A percentile compares a stretch with the other conserved stretches of the same genome.
phyloP scores from a whole-genome alignment of 64 coral and sea anemone genomes.

The Montipora cactus region DNA sequence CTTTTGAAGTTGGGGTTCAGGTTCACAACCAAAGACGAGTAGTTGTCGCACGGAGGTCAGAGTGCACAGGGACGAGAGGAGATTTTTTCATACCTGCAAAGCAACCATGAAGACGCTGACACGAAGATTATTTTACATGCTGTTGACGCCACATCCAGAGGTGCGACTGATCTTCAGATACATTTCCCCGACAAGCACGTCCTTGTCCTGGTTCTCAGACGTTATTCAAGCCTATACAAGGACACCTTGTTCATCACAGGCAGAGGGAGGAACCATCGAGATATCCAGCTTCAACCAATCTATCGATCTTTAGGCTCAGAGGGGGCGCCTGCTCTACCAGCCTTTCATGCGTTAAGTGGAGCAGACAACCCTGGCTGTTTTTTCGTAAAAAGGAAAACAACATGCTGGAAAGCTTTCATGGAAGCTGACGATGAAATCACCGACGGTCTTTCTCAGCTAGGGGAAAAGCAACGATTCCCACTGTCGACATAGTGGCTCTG shows the following conservation, averaged over 20 bases:
- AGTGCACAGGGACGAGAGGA: background rate
- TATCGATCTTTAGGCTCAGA: slow-evolving; percentile 7
- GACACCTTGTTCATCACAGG: slow-evolving; percentile 14
- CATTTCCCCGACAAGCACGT: slow-evolving; percentile 20
- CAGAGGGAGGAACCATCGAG: background rate
- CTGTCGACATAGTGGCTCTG: background rate
- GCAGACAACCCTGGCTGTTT: slow-evolving; percentile 1
- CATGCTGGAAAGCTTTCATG: slow-evolving; percentile 33
- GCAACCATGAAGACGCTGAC: slow-evolving; percentile 42
- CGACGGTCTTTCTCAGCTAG: background rate
- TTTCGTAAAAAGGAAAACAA: slow-evolving; percentile 2
- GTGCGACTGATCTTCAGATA: slow-evolving; percentile 22
- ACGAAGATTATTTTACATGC: slow-evolving; percentile 55
- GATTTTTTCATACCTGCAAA: background rate
- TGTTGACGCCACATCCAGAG: slow-evolving; percentile 23
- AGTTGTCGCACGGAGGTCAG: slow-evolving; percentile 15
- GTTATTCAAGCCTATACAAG: background rate
- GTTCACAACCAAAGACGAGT: background rate
- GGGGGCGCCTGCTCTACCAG: slow-evolving; percentile 15
- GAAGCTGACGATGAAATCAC: slow-evolving; percentile 4
- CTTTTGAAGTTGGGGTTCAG: background rate
- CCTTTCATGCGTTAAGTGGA: slow-evolving; percentile 20
- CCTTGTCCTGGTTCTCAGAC: slow-evolving; percentile 9
- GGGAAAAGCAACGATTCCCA: background rate
- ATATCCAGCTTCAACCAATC: background rate